Conservation (phyloP, 2,113 vertebrate species). For the Mionectes macconnelli region DNA sequence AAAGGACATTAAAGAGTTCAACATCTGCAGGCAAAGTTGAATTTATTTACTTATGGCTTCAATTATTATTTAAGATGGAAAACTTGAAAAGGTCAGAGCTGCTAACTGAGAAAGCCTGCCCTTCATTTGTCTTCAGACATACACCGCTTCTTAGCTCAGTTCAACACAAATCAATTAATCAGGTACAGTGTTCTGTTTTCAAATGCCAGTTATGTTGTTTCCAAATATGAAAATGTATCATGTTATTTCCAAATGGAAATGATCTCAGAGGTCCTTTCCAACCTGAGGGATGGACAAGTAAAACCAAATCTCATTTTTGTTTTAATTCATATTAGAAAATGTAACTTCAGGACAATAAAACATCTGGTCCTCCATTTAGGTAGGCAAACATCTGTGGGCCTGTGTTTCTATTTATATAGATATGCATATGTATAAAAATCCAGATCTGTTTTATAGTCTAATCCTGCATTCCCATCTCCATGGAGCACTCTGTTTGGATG, state of each 20-base stretch:
- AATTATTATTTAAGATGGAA: slow-evolving; percentile 65
- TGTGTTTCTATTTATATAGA: neutral
- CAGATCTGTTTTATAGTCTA: neutral
- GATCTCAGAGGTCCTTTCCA: neutral
- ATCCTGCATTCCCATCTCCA: neutral
- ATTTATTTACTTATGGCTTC: slow-evolving; percentile 58
- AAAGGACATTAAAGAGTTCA: slow-evolving; percentile 45
- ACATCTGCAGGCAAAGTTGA: slow-evolving; percentile 46
- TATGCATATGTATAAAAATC: neutral
- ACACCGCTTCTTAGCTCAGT: neutral
- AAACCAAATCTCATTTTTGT: neutral
- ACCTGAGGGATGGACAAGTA: neutral
- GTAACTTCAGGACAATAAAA: neutral
- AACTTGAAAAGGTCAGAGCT: slow-evolving; percentile 62
- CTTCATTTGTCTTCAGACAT: slow-evolving; percentile 38
- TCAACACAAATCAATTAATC: slow-evolving; percentile 33
- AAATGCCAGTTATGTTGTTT: slow-evolving; percentile 2
- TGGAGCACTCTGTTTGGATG: neutral
- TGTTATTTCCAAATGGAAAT: neutral
- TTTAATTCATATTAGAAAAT: neutral
- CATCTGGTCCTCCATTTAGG: neutral
- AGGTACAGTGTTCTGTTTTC: neutral
- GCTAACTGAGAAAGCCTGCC: slow-evolving; percentile 35
- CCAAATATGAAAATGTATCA: neutral
- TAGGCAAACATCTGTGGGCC: neutral